phyloP scores from a whole-genome alignment of 2,113 vertebrate genomes.

The Myrmecobius fasciatus region DNA sequence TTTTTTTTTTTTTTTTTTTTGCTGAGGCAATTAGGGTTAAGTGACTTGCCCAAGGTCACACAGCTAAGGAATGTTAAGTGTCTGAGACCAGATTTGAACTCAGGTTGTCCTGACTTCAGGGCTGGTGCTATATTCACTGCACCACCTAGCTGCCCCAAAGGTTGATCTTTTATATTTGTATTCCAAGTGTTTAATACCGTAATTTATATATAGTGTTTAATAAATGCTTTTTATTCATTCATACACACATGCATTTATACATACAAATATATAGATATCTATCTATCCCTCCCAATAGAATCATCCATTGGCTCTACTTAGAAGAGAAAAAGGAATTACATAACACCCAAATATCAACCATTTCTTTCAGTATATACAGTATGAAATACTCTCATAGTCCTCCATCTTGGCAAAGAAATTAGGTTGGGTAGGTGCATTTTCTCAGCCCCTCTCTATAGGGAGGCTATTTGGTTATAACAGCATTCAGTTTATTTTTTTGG shows the following conservation, averaged over 20 bases:
- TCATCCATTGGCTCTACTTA: not conserved
- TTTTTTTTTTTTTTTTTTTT: too few relatives aligned
- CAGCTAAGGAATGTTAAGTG: too few relatives aligned
- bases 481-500: not conserved
- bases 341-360: not conserved
- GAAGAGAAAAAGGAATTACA: not conserved
- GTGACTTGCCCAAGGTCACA: too few relatives aligned
- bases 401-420: not conserved
- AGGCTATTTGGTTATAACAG: not conserved
- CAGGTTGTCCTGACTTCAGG: too few relatives aligned
- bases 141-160: too few relatives aligned
- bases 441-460: not conserved
- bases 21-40: too few relatives aligned
- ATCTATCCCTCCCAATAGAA: not conserved
- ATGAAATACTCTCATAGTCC: not conserved
- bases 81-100: too few relatives aligned
- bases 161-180: not conserved
- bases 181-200: not conserved
- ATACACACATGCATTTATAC: not conserved
- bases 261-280: not conserved
- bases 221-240: not conserved
- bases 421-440: not conserved
- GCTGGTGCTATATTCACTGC: too few relatives aligned
- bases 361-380: not conserved
- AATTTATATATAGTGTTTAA: not conserved